Conservation (phyloP, 1,140 invertebrate species). For the Drosophila lacteicornis region DNA sequence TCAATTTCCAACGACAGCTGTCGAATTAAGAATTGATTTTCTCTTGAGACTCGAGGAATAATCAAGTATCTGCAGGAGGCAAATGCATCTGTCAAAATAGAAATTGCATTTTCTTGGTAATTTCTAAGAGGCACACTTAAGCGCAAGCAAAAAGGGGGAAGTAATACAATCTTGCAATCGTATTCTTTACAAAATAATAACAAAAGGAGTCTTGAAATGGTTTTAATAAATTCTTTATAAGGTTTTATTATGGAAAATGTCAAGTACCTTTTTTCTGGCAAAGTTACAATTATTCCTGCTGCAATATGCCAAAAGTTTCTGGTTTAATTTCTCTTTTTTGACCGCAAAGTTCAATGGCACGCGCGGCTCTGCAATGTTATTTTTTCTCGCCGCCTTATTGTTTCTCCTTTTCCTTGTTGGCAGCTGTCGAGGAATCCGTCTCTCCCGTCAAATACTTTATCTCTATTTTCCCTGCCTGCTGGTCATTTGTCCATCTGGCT, state of each 20-base stretch:
- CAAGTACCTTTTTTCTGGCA: conserved; percentile 2
- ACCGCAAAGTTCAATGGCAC: conserved; percentile 69
- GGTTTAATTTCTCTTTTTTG: conserved; percentile 7
- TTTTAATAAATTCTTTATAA: background rate
- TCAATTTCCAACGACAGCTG: conserved; percentile 70
- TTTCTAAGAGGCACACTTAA: conserved; percentile 2
- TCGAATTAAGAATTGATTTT: conserved; percentile 58
- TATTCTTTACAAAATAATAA: background rate
- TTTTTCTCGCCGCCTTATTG: conserved; percentile 35
- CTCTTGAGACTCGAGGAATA: conserved; percentile 21
- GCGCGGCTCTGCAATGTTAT: conserved; percentile 49
- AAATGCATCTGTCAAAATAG: conserved; percentile 38
- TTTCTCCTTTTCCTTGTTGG: conserved; percentile 24
- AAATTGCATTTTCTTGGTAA: conserved; percentile 33
- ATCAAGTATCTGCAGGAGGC: conserved; percentile 45
- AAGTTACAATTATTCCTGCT: conserved; percentile 15
- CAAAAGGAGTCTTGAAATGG: background rate
- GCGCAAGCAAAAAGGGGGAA: background rate
- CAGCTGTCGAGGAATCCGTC: conserved; percentile 32
- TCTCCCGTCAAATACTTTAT: conserved; percentile 60
- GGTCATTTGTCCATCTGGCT: conserved; percentile 58
- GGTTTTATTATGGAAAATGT: no score
- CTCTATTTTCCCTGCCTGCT: conserved; percentile 30
- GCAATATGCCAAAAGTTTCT: conserved; percentile 30
- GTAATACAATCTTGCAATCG: background rate